These are phyloP conservation scores for Punctoribates punctum DNA, from an alignment of 2,888 invertebrate genomes.

Conservation along the genomic window DNA sequence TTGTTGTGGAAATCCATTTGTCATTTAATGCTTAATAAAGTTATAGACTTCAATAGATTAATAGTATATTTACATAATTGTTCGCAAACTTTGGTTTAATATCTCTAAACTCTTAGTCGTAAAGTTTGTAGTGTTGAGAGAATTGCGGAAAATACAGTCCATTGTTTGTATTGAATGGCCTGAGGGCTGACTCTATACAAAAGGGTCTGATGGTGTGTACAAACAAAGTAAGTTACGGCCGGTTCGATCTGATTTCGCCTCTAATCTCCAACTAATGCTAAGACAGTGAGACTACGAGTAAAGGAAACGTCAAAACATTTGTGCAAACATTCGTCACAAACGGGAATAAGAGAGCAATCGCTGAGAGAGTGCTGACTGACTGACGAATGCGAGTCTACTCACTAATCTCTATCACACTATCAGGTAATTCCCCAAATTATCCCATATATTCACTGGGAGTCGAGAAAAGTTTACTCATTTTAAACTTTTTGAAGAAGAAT, in stretches of 20 bases:
- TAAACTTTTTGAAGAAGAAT: not conserved
- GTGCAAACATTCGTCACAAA: constrained; percentile 3
- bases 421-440: constrained; percentile 4
- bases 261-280: constrained; percentile 7
- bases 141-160: constrained; percentile 11
- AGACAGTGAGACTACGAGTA: not conserved
- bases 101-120: too few relatives aligned
- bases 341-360: constrained; percentile 20
- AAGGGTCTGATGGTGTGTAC: not conserved
- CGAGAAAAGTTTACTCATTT: not conserved
- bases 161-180: not conserved
- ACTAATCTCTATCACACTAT: not conserved
- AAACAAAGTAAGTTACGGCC: constrained; percentile 28
- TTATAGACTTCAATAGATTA: too few relatives aligned
- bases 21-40: too few relatives aligned
- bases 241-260: not conserved
- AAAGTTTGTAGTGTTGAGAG: not conserved
- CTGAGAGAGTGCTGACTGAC: not conserved
- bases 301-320: constrained; percentile 23
- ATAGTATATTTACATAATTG: too few relatives aligned
- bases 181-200: not conserved
- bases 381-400: constrained; percentile 14
- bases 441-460: not conserved
- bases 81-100: too few relatives aligned
- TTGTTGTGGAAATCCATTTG: too few relatives aligned